Base-by-base conservation (phyloP, 2,797 vertebrate species). In the Hippocampus kuda region DNA sequence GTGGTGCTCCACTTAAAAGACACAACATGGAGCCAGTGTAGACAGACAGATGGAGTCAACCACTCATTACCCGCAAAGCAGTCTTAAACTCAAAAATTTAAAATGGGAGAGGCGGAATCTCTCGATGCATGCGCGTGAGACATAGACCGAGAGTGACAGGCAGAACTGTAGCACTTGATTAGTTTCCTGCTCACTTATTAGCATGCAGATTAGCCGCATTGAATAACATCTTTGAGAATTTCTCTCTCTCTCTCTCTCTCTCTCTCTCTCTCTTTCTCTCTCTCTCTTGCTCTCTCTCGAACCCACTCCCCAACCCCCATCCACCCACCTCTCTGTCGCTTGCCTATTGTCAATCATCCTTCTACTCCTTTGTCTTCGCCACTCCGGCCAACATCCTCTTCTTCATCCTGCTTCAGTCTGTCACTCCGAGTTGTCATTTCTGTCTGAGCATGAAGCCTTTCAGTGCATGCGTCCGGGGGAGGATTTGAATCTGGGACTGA, bases 141-240 rank as follows among this genome's bases (percentile, higher is more conserved):
- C 26, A 12, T 64, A 46, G 42, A 62, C 22, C 16, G 41, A 81
- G 79, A 81, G 78, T 84, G 82, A 84, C 81, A 87, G 78, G 82
- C 81, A 86, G 87, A 88, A 88, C 85, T 89, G 84, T 86, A 86
- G 65, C 81, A 80, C 79, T 83, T 89, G 88, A 91, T 90, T 91
- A 87, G 83, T 82, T 88, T 89, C 83, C 84, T 87, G 82, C 80
- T 89, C 82, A 83, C 79, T 87, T 89, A 89, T 90, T 90, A 87
- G 84, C 84, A 90, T 90, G 87, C 84, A 91, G 87, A 91, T 91
- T 88, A 90, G 84, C 86, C 77, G 74, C 82, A 89, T 84, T 85
- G 81, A 89, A 82, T 81, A 90, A 88, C 91, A 92, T 91, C 90
- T 91, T 88, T 77, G 77, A 65, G 76, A 82, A 83, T 88, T 85